Evolutionary conservation across 1,140 invertebrate genomes (phyloP).

Genomic region (Zaprionus taronus): DNA sequence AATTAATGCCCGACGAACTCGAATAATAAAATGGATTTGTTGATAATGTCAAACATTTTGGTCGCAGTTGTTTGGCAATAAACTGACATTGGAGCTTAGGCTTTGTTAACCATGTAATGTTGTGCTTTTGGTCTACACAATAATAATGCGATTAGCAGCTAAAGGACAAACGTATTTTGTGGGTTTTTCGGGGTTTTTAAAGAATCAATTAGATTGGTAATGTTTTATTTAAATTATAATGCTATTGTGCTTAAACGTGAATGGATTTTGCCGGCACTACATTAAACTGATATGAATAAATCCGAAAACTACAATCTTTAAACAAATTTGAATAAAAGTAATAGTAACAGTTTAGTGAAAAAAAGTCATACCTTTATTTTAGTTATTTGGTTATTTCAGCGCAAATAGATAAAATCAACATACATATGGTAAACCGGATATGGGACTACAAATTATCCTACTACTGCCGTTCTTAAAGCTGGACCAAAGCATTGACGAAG

Average conservation of each 20-base stretch:
- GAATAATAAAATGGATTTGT: constrained; percentile 65
- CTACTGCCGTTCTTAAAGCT: neutral
- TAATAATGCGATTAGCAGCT: neutral
- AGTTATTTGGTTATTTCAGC: no score
- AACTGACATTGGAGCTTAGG: constrained; percentile 40
- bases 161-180: neutral
- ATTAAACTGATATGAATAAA: no score
- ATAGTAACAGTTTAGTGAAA: no score
- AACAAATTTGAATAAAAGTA: neutral
- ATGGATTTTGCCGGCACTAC: neutral
- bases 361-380: no score
- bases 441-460: neutral
- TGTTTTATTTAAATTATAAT: neutral
- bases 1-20: constrained; percentile 52
- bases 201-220: neutral
- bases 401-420: no score
- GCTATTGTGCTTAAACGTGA: neutral
- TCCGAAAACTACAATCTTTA: no score
- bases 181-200: neutral
- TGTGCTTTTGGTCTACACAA: neutral
- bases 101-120: constrained; percentile 10
- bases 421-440: neutral
- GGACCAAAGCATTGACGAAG: neutral
- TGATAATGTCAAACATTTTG: constrained; percentile 58
- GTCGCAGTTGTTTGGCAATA: constrained; percentile 34